Evolutionary conservation across 2,888 invertebrate genomes (phyloP).

Genomic region (Leptopterna dolabrata): DNA sequence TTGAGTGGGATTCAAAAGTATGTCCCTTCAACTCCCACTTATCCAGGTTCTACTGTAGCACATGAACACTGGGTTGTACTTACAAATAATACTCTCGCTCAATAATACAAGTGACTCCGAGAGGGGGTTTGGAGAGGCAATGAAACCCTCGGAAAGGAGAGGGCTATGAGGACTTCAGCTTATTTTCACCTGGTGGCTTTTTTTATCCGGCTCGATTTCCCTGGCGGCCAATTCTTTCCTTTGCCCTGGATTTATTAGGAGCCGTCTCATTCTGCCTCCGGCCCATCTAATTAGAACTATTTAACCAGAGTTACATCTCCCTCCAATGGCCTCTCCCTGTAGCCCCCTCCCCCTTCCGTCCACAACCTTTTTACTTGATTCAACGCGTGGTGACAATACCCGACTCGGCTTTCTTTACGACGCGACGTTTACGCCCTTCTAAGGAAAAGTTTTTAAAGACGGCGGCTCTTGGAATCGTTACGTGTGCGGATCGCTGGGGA

Average conservation of each 20-base stretch:
- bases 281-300: slow-evolving; percentile 34
- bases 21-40: too few relatives aligned
- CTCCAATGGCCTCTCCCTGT: neutral
- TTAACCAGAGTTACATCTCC: slow-evolving; percentile 27
- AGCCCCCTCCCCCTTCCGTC: neutral
- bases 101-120: neutral
- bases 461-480: neutral
- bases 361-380: slow-evolving; percentile 10
- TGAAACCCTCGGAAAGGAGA: neutral
- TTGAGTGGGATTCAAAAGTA: too few relatives aligned
- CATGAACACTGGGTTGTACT: too few relatives aligned
- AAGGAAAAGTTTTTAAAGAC: neutral
- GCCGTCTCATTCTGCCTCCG: neutral
- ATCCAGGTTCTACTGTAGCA: too few relatives aligned
- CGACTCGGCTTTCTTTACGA: neutral
- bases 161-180: slow-evolving; percentile 27
- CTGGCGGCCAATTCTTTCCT: slow-evolving; percentile 28
- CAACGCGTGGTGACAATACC: neutral
- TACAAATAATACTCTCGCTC: too few relatives aligned
- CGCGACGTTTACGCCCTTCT: neutral
- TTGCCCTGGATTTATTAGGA: slow-evolving; percentile 16
- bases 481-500: neutral
- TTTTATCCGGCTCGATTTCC: slow-evolving; percentile 34
- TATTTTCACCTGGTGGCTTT: slow-evolving; percentile 42
- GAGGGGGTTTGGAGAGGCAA: neutral